phyloP scores from a whole-genome alignment of 2,113 vertebrate species.

The Trogon surrucura region DNA sequence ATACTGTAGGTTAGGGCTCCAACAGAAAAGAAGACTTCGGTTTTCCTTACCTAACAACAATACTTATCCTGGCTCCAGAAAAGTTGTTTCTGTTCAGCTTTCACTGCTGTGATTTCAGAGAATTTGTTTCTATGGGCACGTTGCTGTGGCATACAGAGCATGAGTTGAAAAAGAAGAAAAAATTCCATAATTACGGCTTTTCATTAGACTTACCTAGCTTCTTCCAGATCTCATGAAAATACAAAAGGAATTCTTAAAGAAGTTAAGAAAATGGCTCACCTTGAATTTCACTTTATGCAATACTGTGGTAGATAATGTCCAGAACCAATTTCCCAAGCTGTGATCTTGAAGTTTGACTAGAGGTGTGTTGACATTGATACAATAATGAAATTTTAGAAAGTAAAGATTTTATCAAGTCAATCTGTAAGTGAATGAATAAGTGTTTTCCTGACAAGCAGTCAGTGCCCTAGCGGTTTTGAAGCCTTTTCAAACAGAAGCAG shows the following conservation, averaged over 20 bases:
- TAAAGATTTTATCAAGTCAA: neutral
- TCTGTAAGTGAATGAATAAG: neutral
- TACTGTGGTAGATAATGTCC: neutral
- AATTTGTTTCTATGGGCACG: neutral
- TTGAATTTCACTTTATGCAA: neutral
- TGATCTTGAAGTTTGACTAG: neutral
- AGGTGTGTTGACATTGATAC: neutral
- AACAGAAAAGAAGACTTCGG: neutral
- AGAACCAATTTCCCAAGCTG: neutral
- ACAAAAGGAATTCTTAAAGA: neutral
- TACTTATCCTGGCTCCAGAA: neutral
- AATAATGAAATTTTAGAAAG: neutral
- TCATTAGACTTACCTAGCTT: neutral
- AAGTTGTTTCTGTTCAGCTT: neutral
- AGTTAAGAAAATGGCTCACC: neutral
- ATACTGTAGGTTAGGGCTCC: neutral
- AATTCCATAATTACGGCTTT: neutral
- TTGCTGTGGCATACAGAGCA: neutral
- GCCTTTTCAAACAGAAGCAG: neutral
- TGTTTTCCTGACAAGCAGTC: neutral
- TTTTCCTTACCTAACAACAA: neutral
- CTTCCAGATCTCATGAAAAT: neutral
- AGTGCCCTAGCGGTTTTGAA: neutral
- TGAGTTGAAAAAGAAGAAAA: neutral
- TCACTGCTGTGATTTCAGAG: neutral